Percentiles rank a stretch among this genome's conserved stretches.
Evolutionary conservation across 2,797 vertebrate species (phyloP).

Genomic region (Limnodromus scolopaceus): DNA sequence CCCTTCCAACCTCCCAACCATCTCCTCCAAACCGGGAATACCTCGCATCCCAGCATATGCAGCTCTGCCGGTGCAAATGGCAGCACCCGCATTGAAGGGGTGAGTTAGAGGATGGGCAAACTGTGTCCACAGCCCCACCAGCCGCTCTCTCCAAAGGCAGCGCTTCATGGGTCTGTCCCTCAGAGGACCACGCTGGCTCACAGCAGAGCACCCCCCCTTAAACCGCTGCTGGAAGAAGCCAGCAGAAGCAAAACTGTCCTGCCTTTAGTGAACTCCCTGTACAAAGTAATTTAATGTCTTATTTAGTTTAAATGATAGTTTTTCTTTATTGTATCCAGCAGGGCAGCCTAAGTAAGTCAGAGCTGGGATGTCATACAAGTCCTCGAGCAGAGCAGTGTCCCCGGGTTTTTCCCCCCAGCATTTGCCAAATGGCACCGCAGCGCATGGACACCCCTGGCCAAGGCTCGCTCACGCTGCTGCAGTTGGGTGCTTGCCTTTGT

Average conservation of each 20-base stretch:
- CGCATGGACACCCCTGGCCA: accelerated
- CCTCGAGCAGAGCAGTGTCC: not conserved
- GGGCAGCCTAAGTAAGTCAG: not conserved
- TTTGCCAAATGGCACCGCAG: not conserved
- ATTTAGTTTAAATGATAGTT: not conserved
- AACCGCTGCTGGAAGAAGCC: not conserved
- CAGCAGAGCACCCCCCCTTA: not conserved
- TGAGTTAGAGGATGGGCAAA: not conserved
- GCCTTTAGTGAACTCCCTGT: not conserved
- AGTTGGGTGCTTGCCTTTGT: not conserved
- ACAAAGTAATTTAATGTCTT: not conserved
- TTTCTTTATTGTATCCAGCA: not conserved
- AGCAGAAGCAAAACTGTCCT: not conserved
- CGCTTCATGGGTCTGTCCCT: not conserved
- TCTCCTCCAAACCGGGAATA: not conserved
- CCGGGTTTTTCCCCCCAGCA: not conserved
- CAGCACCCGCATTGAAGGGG: not conserved
- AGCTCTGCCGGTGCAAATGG: not conserved
- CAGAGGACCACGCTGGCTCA: not conserved
- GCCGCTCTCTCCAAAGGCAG: not conserved
- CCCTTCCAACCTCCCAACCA: not conserved
- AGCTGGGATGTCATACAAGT: not conserved
- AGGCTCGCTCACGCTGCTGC: not conserved
- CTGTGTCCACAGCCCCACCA: not conserved
- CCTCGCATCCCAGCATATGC: accelerated